Base-by-base conservation (phyloP, 2,888 invertebrate genomes). In the Drosophila rubida region DNA sequence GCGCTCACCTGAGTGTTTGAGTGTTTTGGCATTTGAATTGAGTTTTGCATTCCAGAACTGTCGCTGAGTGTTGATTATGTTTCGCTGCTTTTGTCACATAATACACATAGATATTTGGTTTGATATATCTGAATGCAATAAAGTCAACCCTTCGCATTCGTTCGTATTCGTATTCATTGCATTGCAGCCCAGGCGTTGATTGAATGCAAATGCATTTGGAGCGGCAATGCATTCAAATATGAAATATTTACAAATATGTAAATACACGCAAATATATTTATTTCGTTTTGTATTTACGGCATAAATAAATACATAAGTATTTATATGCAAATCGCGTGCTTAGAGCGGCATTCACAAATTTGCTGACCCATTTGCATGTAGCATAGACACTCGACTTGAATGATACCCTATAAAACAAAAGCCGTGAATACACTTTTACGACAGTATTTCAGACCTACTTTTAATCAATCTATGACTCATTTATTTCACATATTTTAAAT, bases 21-120 rank as follows among this genome's bases (percentile, higher is more conserved):
- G 80, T 80, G 83, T 83, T 82, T 82, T 86, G 82, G 76, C 76
- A 85, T 76, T 80, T 78, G 74, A 85, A 80, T 74, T 74, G 74
- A 69, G 86, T 62, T 76, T 53, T 76, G 65, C 64, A 70, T 69
- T 53, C 55, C 63, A 63, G 35, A 66, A 69, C 71, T 69, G 69
- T 54, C 63, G 62, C 60, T 39, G 59, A 50, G 77, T 77, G 77
- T 76, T 76, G 76, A 76, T 76, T 76, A 76, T 76, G 58, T 77
- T 73, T 58, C 70, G 66, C 62, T 57, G 69, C 75, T 63, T 76
- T 76, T 73, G 62, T 62, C 77, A 66, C 62, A 85, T 75, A 71
- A 69, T 75, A 61, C 67, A 67, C 49, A 57, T 41, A 44, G 11
- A 50, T 49, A 30, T 64, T 54, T 32, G 42, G 32, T 42, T 14